Conservation (phyloP, 2,113 vertebrate genomes). For the Equus przewalskii region DNA sequence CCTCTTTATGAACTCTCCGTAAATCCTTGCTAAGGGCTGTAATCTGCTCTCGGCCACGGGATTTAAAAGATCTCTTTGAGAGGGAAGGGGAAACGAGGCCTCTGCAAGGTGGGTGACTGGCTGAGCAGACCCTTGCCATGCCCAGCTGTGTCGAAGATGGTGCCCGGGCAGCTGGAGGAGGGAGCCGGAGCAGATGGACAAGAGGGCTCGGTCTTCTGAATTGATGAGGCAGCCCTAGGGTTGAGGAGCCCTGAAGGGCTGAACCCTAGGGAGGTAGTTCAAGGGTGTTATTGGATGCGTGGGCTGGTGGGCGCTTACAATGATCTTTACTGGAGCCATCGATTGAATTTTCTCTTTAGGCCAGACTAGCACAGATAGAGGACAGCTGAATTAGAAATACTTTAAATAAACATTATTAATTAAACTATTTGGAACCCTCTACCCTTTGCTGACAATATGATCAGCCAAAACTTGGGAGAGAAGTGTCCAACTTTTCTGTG, state of each 20-base stretch:
- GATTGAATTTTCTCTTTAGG: not conserved
- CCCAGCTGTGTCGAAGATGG: not conserved
- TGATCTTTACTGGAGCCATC: not conserved
- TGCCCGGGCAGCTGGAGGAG: accelerated
- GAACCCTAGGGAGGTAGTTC: not conserved
- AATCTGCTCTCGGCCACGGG: not conserved
- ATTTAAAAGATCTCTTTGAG: not conserved
- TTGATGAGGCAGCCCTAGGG: not conserved
- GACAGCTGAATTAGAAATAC: constrained; percentile 33
- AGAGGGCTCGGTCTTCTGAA: not conserved
- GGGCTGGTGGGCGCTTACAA: not conserved
- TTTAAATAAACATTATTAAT: constrained; percentile 34
- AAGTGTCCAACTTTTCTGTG: not conserved
- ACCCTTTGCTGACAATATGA: not conserved
- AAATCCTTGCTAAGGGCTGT: not conserved
- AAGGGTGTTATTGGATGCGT: not conserved
- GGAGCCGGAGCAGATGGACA: accelerated
- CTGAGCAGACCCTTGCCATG: not conserved
- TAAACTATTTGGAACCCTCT: not conserved
- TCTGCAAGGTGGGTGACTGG: not conserved
- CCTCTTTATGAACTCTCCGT: not conserved
- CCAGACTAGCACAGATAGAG: not conserved
- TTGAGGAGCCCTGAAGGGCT: not conserved
- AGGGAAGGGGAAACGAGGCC: not conserved
- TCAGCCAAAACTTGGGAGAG: not conserved